phyloP scores from a whole-genome alignment of 1,140 invertebrate species.

The Drosophila hydei region DNA sequence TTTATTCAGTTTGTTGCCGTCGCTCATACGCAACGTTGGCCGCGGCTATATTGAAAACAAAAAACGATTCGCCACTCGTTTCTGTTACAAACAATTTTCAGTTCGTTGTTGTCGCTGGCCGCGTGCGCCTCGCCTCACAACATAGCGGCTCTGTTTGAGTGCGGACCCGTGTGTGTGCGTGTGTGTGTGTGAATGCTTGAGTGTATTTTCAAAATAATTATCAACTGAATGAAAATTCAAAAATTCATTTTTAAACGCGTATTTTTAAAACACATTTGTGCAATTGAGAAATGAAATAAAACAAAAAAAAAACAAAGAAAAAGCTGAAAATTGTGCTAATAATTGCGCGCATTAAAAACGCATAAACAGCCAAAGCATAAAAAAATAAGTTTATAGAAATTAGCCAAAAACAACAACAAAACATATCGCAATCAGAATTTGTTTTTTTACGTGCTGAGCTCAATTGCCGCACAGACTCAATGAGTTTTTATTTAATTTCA shows the following conservation, averaged over 20 bases:
- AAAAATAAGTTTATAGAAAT: constrained; percentile 3
- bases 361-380: constrained; percentile 24
- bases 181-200: constrained; percentile 7
- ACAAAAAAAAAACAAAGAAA: constrained; percentile 6
- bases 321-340: constrained; percentile 26
- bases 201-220: constrained; percentile 42
- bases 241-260: constrained; percentile 19
- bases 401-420: constrained; percentile 29
- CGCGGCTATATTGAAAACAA: constrained; percentile 9
- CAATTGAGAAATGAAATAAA: constrained; percentile 28
- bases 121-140: constrained; percentile 27
- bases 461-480: constrained; percentile 1
- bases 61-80: constrained; percentile 8
- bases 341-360: constrained; percentile 40
- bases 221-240: constrained; percentile 26
- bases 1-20: constrained; percentile 66
- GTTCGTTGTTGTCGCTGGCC: constrained; percentile 37
- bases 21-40: constrained; percentile 77
- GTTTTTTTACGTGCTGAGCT: constrained; percentile 7
- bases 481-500: background rate
- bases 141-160: constrained; percentile 19
- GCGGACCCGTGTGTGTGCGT: background rate
- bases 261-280: constrained; percentile 40
- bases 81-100: constrained; percentile 15
- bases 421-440: constrained; percentile 33